Base-by-base conservation (phyloP, 2,888 invertebrate genomes). In the Phlogophora meticulosa region DNA sequence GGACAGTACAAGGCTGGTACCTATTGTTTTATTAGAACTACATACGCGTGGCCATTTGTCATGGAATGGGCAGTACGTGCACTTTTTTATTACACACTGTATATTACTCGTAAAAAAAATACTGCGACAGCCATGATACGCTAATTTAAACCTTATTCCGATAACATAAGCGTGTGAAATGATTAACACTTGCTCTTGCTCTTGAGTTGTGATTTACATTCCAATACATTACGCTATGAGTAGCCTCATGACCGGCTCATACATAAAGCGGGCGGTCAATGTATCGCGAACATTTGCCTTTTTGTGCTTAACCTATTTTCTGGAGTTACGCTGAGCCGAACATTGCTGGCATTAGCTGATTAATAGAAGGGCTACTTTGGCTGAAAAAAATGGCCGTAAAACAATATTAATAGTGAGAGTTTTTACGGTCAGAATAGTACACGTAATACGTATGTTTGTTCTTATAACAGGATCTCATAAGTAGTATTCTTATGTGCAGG, bases 201-300 rank as follows among this genome's bases (percentile, higher is more conserved):
- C 15, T 13, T 7, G 43, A 34, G 32, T 65, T 22, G 24, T 56
- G 40, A 60, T 73, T 69, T 56, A 59, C 17, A 70, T 72, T 68
- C 40, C 65, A 55, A 70, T 62, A 63, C 66, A 74, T 78, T 78
- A 70, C 61, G 34, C 62, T 38, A 38, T 53, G 42, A 57, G 56
- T 56, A 38, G 40, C 52, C 42, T 48, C 48, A n/a, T 24, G 58
- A 40, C 28, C 43, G n/a, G 22, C 20, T 36, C 51, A 20, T 24
- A 55, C 49, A 62, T 59, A 36, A 59, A 48, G 34, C 28, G 22
- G n/a, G 1, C 34, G 11, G 42, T 36, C 68, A 49, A 67, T 67
- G 38, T 56, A 43, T 55, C 36, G 20, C 36, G n/a, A 22, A 66
- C 43, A 42, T 51, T 34, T 38, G 28, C 57, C 17, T 42, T 42